Evolutionary conservation across 1,140 invertebrate genomes (phyloP).

Genomic region (Cotesia vestalis): DNA sequence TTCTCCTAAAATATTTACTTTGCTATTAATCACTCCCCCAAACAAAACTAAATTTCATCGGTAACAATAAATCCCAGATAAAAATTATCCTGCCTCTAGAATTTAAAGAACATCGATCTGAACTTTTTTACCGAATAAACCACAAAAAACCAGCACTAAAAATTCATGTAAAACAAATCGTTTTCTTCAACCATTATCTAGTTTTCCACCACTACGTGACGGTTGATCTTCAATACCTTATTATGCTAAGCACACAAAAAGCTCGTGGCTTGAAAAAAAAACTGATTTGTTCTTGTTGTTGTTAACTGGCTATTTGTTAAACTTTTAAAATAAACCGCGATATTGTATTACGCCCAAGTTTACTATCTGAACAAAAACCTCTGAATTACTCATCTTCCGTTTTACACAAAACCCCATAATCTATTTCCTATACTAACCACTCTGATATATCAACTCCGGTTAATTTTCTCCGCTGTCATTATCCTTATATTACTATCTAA

Average conservation of each 20-base stretch:
- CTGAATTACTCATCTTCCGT: neutral
- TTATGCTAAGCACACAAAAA: constrained; percentile 14
- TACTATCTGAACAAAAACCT: neutral
- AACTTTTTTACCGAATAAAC: too few relatives aligned
- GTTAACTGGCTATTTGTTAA: constrained; percentile 12
- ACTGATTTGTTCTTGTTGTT: neutral
- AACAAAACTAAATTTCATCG: too few relatives aligned
- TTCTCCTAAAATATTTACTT: too few relatives aligned
- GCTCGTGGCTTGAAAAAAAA: too few relatives aligned
- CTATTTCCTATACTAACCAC: neutral
- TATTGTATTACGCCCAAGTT: neutral
- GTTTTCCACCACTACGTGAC: neutral
- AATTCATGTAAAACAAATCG: neutral
- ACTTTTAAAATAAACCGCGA: constrained; percentile 16
- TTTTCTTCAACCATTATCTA: neutral
- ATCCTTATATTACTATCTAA: too few relatives aligned
- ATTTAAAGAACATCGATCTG: too few relatives aligned
- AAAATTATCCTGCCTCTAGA: too few relatives aligned
- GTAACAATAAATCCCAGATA: too few relatives aligned
- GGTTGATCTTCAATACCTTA: constrained; percentile 19
- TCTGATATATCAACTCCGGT: too few relatives aligned
- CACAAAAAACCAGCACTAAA: neutral
- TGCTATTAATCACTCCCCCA: too few relatives aligned
- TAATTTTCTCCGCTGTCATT: too few relatives aligned
- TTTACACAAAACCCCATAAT: neutral